These are phyloP conservation scores for Drosophila chauvacae DNA, from an alignment of 1,140 invertebrate species.

Conservation along the genomic window DNA sequence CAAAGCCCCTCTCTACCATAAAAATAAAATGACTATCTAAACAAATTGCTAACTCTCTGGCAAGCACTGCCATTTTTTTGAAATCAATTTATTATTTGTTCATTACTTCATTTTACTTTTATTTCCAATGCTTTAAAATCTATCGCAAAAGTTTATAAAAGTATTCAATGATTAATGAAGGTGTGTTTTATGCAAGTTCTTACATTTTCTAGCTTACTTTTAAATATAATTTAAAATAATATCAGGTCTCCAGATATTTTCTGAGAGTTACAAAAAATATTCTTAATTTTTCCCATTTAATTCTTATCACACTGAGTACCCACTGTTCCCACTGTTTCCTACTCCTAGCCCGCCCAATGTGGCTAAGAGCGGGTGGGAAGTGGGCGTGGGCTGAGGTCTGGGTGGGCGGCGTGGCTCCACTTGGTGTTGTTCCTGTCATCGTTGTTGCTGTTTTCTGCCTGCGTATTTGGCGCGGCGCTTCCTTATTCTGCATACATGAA, in stretches of 20 bases:
- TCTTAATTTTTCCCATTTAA: too few species aligned
- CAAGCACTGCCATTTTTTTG: background rate
- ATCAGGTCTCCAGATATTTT: too few species aligned
- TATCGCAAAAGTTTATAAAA: background rate
- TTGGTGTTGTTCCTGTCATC: constrained; percentile 30
- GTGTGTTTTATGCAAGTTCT: background rate
- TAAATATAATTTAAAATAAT: background rate
- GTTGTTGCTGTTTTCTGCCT: constrained; percentile 44
- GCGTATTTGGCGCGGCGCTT: constrained; percentile 76
- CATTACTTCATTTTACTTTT: background rate
- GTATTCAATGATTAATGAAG: too few species aligned
- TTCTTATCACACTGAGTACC: too few species aligned
- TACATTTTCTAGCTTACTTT: background rate
- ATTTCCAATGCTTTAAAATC: background rate
- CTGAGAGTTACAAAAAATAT: background rate
- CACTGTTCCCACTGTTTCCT: constrained; percentile 7
- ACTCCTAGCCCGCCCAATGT: constrained; percentile 1
- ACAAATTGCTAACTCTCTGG: background rate
- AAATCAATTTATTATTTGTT: background rate
- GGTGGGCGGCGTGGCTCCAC: constrained; percentile 17
- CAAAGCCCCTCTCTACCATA: background rate
- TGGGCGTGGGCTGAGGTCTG: constrained; percentile 39
- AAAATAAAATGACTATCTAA: background rate
- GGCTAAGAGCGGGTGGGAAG: background rate
- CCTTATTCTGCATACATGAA: constrained; percentile 78